These are phyloP conservation scores for Ophonus ardosiacus DNA, from an alignment of 2,888 invertebrate species.

Conservation along the genomic window DNA sequence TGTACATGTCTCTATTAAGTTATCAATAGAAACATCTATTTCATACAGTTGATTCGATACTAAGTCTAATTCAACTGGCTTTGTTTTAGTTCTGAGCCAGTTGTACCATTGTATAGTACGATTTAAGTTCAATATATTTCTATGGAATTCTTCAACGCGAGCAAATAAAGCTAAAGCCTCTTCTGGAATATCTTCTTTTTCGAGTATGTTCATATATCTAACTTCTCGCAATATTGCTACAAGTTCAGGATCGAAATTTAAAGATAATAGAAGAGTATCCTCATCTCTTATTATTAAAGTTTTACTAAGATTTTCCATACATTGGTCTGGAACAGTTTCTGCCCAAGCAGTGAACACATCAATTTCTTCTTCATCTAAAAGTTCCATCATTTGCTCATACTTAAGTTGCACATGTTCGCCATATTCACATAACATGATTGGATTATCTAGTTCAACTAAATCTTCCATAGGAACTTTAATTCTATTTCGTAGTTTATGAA, in stretches of 20 bases:
- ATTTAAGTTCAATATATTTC: slow-evolving; percentile 73
- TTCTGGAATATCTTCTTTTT: slow-evolving; percentile 81
- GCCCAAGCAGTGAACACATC: slow-evolving; percentile 85
- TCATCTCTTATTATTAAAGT: slow-evolving; percentile 79
- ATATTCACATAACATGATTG: slow-evolving; percentile 80
- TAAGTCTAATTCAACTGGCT: slow-evolving; percentile 87
- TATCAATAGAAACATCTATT: slow-evolving; percentile 85
- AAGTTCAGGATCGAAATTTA: slow-evolving; percentile 85
- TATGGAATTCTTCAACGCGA: slow-evolving; percentile 83
- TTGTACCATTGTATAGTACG: slow-evolving; percentile 91
- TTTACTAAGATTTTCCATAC: slow-evolving; percentile 80
- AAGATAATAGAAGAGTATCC: slow-evolving; percentile 77
- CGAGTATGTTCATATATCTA: slow-evolving; percentile 85
- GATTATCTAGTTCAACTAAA: slow-evolving; percentile 72
- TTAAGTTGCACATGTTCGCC: slow-evolving; percentile 78
- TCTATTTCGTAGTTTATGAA: slow-evolving; percentile 82
- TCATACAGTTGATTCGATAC: slow-evolving; percentile 85
- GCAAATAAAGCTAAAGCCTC: slow-evolving; percentile 82
- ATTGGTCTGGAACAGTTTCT: slow-evolving; percentile 81
- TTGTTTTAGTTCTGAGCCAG: slow-evolving; percentile 83
- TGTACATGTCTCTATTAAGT: slow-evolving; percentile 83
- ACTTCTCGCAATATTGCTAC: slow-evolving; percentile 87
- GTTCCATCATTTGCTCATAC: slow-evolving; percentile 82
- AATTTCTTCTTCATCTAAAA: slow-evolving; percentile 81
- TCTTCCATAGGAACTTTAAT: slow-evolving; percentile 80